phyloP scores from a whole-genome alignment of 2,888 invertebrate genomes.

The Allygus modestus region DNA sequence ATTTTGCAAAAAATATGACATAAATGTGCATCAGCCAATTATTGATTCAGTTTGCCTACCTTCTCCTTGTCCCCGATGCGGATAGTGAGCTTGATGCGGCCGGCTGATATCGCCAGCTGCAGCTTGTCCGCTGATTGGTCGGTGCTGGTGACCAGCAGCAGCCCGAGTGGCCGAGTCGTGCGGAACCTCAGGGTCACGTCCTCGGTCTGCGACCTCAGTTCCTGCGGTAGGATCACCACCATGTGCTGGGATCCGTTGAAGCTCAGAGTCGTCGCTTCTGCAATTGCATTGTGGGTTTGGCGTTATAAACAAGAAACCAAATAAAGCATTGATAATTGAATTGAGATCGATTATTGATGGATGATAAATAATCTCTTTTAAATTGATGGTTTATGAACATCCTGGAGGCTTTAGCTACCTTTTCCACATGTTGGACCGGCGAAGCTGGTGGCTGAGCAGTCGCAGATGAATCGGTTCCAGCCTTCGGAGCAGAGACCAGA shows the following conservation, averaged over 20 bases:
- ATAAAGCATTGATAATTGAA: too few species aligned
- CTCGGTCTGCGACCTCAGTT: conserved; percentile 90
- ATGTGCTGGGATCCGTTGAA: conserved; percentile 95
- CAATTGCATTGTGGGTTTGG: too few species aligned
- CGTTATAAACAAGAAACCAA: too few species aligned
- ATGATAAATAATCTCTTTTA: too few species aligned
- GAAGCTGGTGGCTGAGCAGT: conserved; percentile 92
- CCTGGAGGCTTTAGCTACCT: conserved; percentile 75
- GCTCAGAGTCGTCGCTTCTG: conserved; percentile 91
- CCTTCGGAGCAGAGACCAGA: conserved; percentile 94
- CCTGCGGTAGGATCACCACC: conserved; percentile 85
- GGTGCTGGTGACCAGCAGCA: conserved; percentile 89
- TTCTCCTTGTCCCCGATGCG: conserved; percentile 91
- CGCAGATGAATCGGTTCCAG: conserved; percentile 96
- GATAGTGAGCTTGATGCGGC: conserved; percentile 88
- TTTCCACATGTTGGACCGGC: conserved; percentile 95
- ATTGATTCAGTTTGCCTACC: conserved; percentile 75
- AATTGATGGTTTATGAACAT: too few species aligned
- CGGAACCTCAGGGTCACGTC: conserved; percentile 92
- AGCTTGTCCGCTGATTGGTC: conserved; percentile 88
- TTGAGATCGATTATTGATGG: too few species aligned
- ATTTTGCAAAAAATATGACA: too few species aligned
- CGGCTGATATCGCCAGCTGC: conserved; percentile 91
- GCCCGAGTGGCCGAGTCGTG: conserved; percentile 86
- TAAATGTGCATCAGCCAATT: too few species aligned